Evolutionary conservation across 2,888 invertebrate species (phyloP).

Genomic region (Coecobrya sp.): DNA sequence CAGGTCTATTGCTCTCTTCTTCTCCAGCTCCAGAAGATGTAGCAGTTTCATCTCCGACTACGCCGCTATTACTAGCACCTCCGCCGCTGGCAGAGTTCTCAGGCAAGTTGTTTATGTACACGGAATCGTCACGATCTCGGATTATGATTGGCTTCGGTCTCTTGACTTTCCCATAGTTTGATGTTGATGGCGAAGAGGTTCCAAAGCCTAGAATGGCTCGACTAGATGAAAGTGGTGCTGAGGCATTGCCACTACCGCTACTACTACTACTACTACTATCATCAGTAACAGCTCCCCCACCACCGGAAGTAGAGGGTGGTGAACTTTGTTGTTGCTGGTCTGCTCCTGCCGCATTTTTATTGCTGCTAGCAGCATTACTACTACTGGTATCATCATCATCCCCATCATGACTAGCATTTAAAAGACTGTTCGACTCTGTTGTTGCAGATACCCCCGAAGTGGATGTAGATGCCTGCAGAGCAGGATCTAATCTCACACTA

Average conservation of each 20-base stretch:
- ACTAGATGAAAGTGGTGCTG: conserved; percentile 75
- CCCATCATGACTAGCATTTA: conserved; percentile 78
- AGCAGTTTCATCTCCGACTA: conserved; percentile 53
- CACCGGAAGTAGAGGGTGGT: conserved; percentile 69
- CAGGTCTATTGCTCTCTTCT: conserved; percentile 62
- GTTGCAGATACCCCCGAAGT: conserved; percentile 46
- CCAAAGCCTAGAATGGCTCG: conserved; percentile 73
- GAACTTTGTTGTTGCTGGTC: conserved; percentile 54
- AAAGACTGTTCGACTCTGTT: conserved; percentile 75
- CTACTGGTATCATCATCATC: conserved; percentile 22
- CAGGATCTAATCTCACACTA: not conserved
- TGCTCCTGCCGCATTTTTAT: conserved; percentile 29
- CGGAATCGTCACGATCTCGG: conserved; percentile 74
- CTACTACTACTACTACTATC: conserved; percentile 29
- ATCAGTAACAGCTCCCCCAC: not conserved
- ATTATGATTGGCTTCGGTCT: conserved; percentile 81
- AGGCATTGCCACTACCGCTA: conserved; percentile 28
- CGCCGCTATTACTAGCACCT: not conserved
- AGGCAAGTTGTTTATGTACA: conserved; percentile 60
- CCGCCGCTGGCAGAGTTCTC: conserved; percentile 40
- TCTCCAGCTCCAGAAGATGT: conserved; percentile 37
- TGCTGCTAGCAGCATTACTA: conserved; percentile 14
- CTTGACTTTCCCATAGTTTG: conserved; percentile 69
- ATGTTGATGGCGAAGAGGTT: conserved; percentile 30
- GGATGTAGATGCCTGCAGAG: not conserved